These are phyloP conservation scores for Lanius collurio DNA, from an alignment of 2,113 vertebrate species.

Conservation along the genomic window DNA sequence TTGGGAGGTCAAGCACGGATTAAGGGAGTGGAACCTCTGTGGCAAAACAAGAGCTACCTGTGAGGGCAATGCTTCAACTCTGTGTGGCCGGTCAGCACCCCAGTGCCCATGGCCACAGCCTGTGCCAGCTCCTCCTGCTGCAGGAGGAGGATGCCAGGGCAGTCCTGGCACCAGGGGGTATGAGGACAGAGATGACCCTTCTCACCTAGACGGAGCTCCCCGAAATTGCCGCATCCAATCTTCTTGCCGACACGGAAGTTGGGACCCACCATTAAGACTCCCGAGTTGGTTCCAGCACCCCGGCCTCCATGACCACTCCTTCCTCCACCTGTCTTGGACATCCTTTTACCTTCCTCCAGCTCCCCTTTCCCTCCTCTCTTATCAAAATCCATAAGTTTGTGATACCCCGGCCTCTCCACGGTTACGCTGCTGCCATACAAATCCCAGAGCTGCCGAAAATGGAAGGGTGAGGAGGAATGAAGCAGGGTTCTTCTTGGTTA, in stretches of 20 bases:
- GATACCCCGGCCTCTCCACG: conserved; percentile 99
- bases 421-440: conserved; percentile 93
- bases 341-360: conserved; percentile 88
- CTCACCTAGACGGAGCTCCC: conserved; percentile 93
- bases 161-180: background rate
- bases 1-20: background rate
- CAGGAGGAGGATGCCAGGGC: background rate
- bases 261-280: conserved; percentile 96
- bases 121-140: background rate
- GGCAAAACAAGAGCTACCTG: background rate
- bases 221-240: conserved; percentile 96
- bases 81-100: rapidly evolving
- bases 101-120: rapidly evolving
- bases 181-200: background rate
- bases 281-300: conserved; percentile 84
- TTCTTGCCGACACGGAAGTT: conserved; percentile 98
- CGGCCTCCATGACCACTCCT: conserved; percentile 79
- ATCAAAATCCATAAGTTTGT: conserved; percentile 99
- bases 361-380: conserved; percentile 97
- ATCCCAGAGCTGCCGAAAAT: conserved; percentile 84
- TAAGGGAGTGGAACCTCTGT: background rate
- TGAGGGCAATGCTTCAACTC: rapidly evolving
- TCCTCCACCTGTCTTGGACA: conserved; percentile 81
- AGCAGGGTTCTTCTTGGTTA: conserved; percentile 49
- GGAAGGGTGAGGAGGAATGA: conserved; percentile 47